A percentile compares a stretch with the other conserved stretches of the same genome.
phyloP scores from a whole-genome alignment of 2,113 vertebrate species.

The Rhegmatorhina hoffmannsi region DNA sequence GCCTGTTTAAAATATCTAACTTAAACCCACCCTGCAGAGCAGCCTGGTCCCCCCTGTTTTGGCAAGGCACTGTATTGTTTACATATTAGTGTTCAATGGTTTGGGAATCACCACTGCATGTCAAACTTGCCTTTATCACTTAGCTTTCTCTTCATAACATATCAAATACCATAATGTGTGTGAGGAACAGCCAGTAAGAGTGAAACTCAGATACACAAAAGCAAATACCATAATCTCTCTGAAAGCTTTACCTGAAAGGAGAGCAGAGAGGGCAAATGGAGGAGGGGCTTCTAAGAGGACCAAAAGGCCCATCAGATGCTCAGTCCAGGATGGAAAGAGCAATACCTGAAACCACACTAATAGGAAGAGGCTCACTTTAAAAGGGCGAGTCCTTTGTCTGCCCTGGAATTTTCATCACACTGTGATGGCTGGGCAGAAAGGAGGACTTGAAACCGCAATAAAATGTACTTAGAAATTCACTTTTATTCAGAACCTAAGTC shows the following conservation, averaged over 20 bases:
- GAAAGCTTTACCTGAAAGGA: background rate
- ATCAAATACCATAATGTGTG: background rate
- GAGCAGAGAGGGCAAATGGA: background rate
- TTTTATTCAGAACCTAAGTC: background rate
- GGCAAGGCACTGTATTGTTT: background rate
- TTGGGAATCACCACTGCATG: background rate
- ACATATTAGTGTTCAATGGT: background rate
- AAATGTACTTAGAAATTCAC: background rate
- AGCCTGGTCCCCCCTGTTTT: background rate
- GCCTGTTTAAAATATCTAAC: background rate
- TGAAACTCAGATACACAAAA: background rate
- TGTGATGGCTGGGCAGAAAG: background rate
- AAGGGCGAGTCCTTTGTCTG: background rate
- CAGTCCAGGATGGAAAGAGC: background rate
- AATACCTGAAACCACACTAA: background rate
- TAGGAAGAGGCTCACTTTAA: rapidly evolving
- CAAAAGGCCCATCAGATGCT: background rate
- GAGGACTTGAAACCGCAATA: background rate
- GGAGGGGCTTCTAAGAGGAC: background rate
- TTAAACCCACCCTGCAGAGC: background rate
- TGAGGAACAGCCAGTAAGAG: background rate
- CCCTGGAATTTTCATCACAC: background rate
- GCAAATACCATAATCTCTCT: background rate
- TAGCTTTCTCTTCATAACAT: background rate
- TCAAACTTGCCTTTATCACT: background rate